These are phyloP conservation scores for Cheirogaleus medius DNA, from an alignment of 2,113 vertebrate genomes.

Conservation along the genomic window DNA sequence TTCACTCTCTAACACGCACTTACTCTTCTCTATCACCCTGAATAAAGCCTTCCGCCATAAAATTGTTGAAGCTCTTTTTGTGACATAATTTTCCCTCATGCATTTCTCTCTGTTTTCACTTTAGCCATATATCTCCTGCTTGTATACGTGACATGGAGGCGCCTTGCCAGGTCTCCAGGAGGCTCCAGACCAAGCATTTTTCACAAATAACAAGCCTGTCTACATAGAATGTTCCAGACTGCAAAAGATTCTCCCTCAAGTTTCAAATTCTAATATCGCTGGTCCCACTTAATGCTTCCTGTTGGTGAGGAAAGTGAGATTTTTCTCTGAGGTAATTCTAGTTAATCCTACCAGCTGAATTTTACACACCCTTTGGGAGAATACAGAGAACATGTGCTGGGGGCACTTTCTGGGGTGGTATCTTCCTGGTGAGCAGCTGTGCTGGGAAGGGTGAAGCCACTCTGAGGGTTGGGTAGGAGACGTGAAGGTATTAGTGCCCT, in stretches of 20 bases:
- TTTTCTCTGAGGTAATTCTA: conserved; percentile 33
- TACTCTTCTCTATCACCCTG: background rate
- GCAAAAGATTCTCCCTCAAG: background rate
- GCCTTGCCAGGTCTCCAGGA: background rate
- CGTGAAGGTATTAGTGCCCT: background rate
- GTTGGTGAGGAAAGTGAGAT: background rate
- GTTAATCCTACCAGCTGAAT: background rate
- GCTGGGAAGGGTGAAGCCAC: background rate
- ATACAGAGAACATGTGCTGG: background rate
- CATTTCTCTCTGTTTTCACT: background rate
- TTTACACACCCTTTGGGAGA: background rate
- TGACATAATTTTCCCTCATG: background rate
- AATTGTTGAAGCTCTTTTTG: background rate
- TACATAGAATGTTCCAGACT: background rate
- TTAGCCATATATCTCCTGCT: background rate
- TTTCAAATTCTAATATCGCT: conserved; percentile 19
- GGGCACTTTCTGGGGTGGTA: background rate
- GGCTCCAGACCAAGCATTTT: background rate
- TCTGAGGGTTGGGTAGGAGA: background rate
- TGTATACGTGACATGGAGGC: background rate
- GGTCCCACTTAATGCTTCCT: background rate
- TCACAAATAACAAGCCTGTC: background rate
- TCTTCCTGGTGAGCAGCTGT: background rate
- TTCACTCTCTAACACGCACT: background rate
- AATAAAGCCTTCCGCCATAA: background rate